Evolutionary conservation across 2,888 invertebrate genomes (phyloP), one percentile per base, ranked within the genome.

Genomic region (Elmis aenea): DNA sequence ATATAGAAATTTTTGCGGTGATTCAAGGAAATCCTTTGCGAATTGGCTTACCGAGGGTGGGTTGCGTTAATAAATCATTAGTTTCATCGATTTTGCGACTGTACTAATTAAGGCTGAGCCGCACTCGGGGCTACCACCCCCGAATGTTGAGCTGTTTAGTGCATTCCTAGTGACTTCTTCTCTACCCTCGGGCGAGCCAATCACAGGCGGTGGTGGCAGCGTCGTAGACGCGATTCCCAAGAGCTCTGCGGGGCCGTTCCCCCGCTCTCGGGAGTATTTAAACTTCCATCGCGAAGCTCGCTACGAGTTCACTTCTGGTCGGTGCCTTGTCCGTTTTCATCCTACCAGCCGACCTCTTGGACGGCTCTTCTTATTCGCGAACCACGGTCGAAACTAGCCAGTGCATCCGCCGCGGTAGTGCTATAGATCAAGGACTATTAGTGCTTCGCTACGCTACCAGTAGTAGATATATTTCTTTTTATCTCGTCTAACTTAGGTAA

Each of bases 301-400:
- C 70, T 72, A 71, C 70, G 73, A 74, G 74, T 74, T 73, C 71
- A 73, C 69, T 73, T 70, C 72, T 71, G 71, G 70, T 68, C 71
- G 71, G 59, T 57, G 50, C 50, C 48, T 51, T 50, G 51, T 54
- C 48, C 51, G 48, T 50, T 46, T 45, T 46, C 42, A 38, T 45
- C 42, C 42, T 32, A 30, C 33, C 38, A 24, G 38, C 39, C 27
- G 34, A 42, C 31, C 35, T 33, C 32, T 43, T 46, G 40, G 34
- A 37, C 39, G 39, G 39, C 30, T 25, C 18, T 38, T 21, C 23
- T 32, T 42, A 40, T 47, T 35, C 45, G 38, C 42, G 41, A 45
- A 42, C 21, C 26, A 23, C 25, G 12, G n/a, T 14, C 26, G 21
- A 29, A 28, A 28, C 28, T 36, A 29, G 35, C 27, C 29, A 43